Base-by-base conservation (phyloP, 37 sponge, comb jelly and placozoan genomes). In the Crambe crambe region DNA sequence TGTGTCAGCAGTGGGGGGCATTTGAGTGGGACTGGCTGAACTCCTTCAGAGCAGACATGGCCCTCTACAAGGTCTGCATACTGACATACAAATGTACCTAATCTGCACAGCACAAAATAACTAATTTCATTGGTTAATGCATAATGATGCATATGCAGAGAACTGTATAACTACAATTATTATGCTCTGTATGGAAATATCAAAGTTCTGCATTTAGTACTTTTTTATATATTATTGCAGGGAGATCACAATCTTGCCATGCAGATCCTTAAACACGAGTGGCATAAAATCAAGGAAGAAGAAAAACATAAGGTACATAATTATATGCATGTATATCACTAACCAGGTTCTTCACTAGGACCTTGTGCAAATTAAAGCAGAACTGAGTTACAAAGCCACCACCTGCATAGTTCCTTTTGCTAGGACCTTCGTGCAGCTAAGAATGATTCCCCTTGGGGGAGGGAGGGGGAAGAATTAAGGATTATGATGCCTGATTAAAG, bases 1-100 rank as follows among this genome's bases (percentile, higher is more conserved):
- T 94, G 57, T 81, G 84, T 68, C 91, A 90, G 70, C 85, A 89
- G 82, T 94, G 95, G 95, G 91, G 91, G 2, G 81, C 88, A 9
- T 57, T 72, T 20, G 95, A 94, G 35, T 94, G 95, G 95, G 20
- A 43, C 25, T 94, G 95, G 95, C 76, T 94, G 21, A 84, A 58
- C 56, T 64, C 76, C 3, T 94, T 94, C 69, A 68, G 79, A 35
- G 85, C 87, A 15, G 95, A 94, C 62, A 84, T 94, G 91, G 70
- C 81, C 17, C 30, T 87, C 20, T 84, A 74, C 36, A 87, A 87
- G 78, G 85, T 85, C 62, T 27, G 5, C 10, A 42, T 21, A 34
- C 30, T 35, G 40, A 12, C 29, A 30, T 69, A 22, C 17, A 29
- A 20, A 34, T 32, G 75, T 17, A 72, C 31, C 4, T 42, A 23